Evolutionary conservation across 2,888 invertebrate genomes (phyloP).

Genomic region (Leucophenga maculata): DNA sequence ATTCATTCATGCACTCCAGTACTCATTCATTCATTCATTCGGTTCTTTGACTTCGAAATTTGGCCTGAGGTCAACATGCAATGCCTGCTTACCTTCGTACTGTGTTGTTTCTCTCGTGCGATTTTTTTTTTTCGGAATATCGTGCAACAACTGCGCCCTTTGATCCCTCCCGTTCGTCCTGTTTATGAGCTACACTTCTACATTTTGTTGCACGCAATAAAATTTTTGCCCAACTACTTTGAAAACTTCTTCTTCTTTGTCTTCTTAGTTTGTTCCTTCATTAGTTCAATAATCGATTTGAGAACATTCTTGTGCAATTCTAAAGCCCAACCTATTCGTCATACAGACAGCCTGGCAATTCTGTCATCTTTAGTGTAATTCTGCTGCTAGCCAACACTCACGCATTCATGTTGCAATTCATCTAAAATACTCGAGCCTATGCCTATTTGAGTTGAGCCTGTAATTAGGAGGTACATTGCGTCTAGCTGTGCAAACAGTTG

Average conservation of each 20-base stretch:
- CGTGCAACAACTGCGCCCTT: neutral
- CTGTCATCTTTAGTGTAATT: neutral
- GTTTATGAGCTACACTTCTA: slow-evolving; percentile 11
- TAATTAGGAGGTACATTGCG: slow-evolving; percentile 17
- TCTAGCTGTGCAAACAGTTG: slow-evolving; percentile 48
- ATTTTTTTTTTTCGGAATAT: slow-evolving; percentile 22
- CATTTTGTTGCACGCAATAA: slow-evolving; percentile 46
- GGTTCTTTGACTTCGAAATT: slow-evolving; percentile 15
- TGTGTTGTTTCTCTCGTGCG: slow-evolving; percentile 13
- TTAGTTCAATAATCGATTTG: slow-evolving; percentile 65
- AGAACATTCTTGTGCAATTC: slow-evolving; percentile 12
- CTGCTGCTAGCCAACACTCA: neutral
- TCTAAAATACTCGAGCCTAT: too few relatives aligned
- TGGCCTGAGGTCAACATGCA: slow-evolving; percentile 50
- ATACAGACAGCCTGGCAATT: neutral
- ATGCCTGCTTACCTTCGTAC: slow-evolving; percentile 19
- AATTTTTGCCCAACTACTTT: neutral
- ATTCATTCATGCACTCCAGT: neutral
- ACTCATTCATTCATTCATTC: neutral
- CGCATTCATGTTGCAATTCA: too few relatives aligned
- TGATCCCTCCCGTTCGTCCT: neutral
- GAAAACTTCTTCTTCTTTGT: neutral
- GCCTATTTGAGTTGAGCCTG: neutral
- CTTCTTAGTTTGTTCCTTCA: neutral
- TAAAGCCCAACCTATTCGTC: neutral